Conservation (phyloP, 1,140 invertebrate genomes). For the Delia radicum region DNA sequence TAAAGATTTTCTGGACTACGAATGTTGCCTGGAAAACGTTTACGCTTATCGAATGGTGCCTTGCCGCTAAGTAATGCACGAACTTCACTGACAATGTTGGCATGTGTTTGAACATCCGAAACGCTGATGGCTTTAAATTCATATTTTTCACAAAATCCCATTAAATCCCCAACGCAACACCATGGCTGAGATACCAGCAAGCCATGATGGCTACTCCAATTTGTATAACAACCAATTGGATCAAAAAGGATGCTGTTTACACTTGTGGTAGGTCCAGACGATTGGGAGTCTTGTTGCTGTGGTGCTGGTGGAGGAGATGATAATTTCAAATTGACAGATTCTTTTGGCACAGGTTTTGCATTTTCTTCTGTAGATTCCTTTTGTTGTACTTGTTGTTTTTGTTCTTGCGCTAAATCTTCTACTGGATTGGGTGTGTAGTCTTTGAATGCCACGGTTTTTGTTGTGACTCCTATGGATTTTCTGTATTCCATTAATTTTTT, state of each 20-base stretch:
- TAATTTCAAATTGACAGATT: not conserved
- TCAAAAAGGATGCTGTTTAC: not conserved
- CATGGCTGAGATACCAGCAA: slow-evolving; percentile 41
- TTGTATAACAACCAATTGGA: slow-evolving; percentile 36
- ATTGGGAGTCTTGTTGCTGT: not conserved
- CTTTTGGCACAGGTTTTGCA: not conserved
- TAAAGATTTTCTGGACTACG: slow-evolving; percentile 51
- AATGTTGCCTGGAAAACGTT: slow-evolving; percentile 49
- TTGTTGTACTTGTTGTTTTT: not conserved
- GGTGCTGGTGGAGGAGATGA: not conserved
- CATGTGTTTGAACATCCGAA: slow-evolving; percentile 39
- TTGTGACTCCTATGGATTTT: not conserved
- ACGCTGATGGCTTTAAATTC: slow-evolving; percentile 47
- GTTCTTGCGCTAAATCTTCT: not conserved
- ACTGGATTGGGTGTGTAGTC: not conserved
- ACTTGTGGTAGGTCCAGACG: not conserved
- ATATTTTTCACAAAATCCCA: slow-evolving; percentile 52
- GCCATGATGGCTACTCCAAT: slow-evolving; percentile 42
- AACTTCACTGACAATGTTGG: slow-evolving; percentile 46
- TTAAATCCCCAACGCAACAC: slow-evolving; percentile 51
- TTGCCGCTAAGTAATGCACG: slow-evolving; percentile 37
- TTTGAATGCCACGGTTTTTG: not conserved
- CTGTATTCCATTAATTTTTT: slow-evolving; percentile 11
- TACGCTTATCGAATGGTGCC: slow-evolving; percentile 45
- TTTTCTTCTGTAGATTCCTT: not conserved